Base-by-base conservation (phyloP, 2,113 vertebrate species). In the Elachura formosa region DNA sequence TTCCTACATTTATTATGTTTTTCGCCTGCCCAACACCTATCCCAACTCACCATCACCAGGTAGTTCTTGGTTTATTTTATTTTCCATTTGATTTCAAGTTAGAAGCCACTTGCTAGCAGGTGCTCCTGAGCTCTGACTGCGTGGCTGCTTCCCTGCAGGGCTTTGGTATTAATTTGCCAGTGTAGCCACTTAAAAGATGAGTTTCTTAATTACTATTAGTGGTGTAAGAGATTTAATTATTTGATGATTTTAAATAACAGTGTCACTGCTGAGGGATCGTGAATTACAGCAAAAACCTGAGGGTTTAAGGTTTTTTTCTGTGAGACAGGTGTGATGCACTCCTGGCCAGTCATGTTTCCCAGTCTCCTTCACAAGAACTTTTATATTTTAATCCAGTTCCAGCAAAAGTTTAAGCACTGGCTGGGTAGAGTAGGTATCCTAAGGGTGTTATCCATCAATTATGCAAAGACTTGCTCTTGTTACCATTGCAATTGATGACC, bases 1-100 rank as follows among this genome's bases (percentile, higher is more conserved):
- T 38, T 99, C 99, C 10, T 99, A 99, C 89, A 99, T 99, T 97
- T 98, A 99, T 96, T 99, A 99, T 5, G 99, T 99, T 96, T 99
- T 99, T 97, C 98, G 99, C 38, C 97, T 99, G 55, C 99, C 99
- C 36, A 99, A 98, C 97, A 98, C 98, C 36, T 98, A 99, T 79
- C 98, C 99, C 95, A 99, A 98, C 97, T 98, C 99, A 3, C 98
- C 99, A 23, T 99, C 99, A 5, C 99, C 99, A 98, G 99, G 99
- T 99, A 97, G 48, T 58, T 91, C 64, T 67, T 43, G 8, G 23
- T 45, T 33, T 25, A n/a, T 19, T 43, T 58, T 52, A 16, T 51
- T 58, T 58, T 48, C 33, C 6, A 9, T 69, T 85, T 77, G 8
- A 41, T 85, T 88, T 90, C 59, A 16, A 52, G 55, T 67, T 67